These are phyloP conservation scores for Paraescarpia echinospica DNA, from an alignment of 1,140 invertebrate genomes.

Conservation along the genomic window DNA sequence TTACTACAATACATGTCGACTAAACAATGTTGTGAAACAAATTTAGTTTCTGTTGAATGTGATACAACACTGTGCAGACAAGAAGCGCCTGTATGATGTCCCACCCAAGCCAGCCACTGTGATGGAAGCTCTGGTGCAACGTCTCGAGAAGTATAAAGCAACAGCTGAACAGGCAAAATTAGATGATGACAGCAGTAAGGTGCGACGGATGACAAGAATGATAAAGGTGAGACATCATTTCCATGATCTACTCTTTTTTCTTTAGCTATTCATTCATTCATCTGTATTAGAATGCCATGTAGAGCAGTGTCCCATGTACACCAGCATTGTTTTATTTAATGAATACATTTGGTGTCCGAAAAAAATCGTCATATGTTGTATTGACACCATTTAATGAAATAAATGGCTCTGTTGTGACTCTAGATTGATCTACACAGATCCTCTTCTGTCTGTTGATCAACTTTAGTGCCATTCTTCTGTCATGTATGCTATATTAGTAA, in stretches of 20 bases:
- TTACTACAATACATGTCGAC: not conserved
- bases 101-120: slow-evolving; percentile 62
- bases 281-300: not conserved
- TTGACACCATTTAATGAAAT: no score
- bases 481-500: not conserved
- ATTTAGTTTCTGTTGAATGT: not conserved
- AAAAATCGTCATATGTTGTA: no score
- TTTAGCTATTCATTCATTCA: not conserved
- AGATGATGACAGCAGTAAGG: slow-evolving; percentile 81
- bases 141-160: slow-evolving; percentile 74
- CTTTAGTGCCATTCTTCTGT: not conserved
- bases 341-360: no score
- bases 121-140: slow-evolving; percentile 79
- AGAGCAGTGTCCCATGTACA: no score
- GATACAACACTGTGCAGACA: slow-evolving; percentile 35
- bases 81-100: slow-evolving; percentile 45
- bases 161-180: slow-evolving; percentile 71
- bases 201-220: slow-evolving; percentile 83
- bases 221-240: slow-evolving; percentile 66
- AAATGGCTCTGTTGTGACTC: no score
- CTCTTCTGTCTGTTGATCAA: not conserved
- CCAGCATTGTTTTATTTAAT: no score
- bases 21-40: not conserved
- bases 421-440: no score
- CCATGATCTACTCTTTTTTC: not conserved